Evolutionary conservation across 2,888 invertebrate species (phyloP), one percentile per base, ranked within the genome.

Genomic region (Diadromus collaris): DNA sequence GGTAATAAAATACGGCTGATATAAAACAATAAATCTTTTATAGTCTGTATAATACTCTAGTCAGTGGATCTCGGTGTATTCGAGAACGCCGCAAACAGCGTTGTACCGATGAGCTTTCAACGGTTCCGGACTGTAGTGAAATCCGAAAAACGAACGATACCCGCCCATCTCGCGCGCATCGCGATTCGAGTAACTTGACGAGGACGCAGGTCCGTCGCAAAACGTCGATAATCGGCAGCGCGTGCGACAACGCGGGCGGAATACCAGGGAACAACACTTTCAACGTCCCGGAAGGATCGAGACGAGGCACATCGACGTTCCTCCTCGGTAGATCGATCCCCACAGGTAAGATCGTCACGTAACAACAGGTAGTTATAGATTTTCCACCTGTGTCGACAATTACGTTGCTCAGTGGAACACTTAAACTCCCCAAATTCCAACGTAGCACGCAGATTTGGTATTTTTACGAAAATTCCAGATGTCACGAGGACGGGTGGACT

Each of bases 141-240:
- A 81, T 69, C 46, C 44, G 24, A 74, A 76, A 78, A 78, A 46
- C 27, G 54, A 69, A 54, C 38, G 67, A 19, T 24, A 56, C 76
- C 73, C 80, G 81, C 79, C 48, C 64, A 32, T 32, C 44, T 10
- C 1, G 27, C 80, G 80, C 74, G 69, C 72, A 69, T 51, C 64
- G 51, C 6, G n/a, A 27, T 46, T 54, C 56, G 89, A 86, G 89
- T 88, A 89, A 86, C 87, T 88, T 86, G 67, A 51, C 75, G 41
- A 87, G 72, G 82, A 88, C 89, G 89, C 89, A 89, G 71, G 88
- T 85, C 88, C 76, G 76, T 58, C 68, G 82, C 85, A 87, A 88
- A 89, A 90, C 88, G 89, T 89, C 89, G 88, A 90, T 90, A 89
- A 88, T 85, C 85, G 86, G 80, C 84, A 83, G 85, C 84, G 81